Evolutionary conservation across 2,888 invertebrate genomes (phyloP), one percentile per base, ranked within the genome.

Genomic region (Strigamia crassipes): DNA sequence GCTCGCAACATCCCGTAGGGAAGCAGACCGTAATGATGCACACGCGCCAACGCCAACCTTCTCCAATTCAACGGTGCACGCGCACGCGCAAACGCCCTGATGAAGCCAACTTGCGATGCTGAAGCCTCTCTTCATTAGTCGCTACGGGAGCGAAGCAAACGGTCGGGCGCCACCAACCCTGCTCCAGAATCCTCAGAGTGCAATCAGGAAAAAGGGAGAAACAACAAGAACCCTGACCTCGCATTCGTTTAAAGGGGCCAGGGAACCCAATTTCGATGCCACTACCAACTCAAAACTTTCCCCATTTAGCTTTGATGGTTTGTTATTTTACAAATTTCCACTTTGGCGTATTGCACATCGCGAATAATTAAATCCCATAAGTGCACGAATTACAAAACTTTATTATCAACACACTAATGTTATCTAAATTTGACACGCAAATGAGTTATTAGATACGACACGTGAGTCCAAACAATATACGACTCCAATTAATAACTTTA

Each of bases 31-130:
- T 73, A 73, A 73, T 73, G 73, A 73, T 73, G 73, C 73, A 31
- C 73, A 73, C 73, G 73, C 73, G 73, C 73, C 73, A 73, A 73
- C 73, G n/a, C 73, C 61, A 31, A 31, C 73, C 73, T 27, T 23
- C 73, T 73, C 31, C 73, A 73, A 73, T 73, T 73, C 73, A 73
- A 73, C 73, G 73, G 27, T n/a, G 73, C 73, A 73, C 73, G 73
- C 73, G 73, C 73, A 73, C 73, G 73, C 73, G 73, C 73, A 73
- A 23, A 23, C 31, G 73, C 12, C 27, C 73, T 73, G 73, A 73
- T 73, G 73, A 73, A 73, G 73, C 73, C 73, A 73, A 73, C 73
- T 73, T 73, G 73, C 23, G 73, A 73, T 73, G 73, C 73, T 15
- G 73, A 73, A 31, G 73, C 27, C 73, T 31, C 27, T 73, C 73